Conservation (phyloP, 2,797 vertebrate genomes). For the Tapirus indicus region DNA sequence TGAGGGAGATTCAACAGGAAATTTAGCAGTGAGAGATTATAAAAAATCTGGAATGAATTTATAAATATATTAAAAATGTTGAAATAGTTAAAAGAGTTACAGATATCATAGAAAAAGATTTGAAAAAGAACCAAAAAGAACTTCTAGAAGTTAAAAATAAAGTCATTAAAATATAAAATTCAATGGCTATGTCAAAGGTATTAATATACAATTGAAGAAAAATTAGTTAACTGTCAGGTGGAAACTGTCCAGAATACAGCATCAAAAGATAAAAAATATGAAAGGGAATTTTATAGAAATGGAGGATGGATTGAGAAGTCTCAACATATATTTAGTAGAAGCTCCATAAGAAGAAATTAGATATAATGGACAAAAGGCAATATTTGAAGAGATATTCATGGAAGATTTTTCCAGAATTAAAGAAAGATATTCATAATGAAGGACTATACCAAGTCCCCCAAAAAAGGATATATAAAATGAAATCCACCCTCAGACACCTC, state of each 20-base stretch:
- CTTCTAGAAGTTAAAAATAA: constrained; percentile 16
- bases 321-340: constrained; percentile 8
- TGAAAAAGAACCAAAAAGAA: background rate
- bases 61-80: background rate
- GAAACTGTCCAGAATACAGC: background rate
- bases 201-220: background rate
- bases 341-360: background rate
- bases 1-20: background rate
- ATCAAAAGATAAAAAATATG: background rate
- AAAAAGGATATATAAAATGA: background rate
- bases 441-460: background rate
- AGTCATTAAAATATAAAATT: background rate
- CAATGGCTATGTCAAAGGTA: background rate
- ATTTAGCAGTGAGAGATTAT: background rate
- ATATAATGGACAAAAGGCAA: background rate
- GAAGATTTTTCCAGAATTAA: constrained; percentile 17
- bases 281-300: background rate
- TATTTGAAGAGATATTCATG: background rate
- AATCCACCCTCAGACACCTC: background rate
- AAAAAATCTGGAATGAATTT: background rate
- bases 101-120: background rate
- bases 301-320: background rate
- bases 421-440: background rate
- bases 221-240: background rate
- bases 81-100: background rate